Evolutionary conservation across 2,888 invertebrate genomes (phyloP), one percentile per base, ranked within the genome.

Genomic region (Orthonychiurus folsomi): DNA sequence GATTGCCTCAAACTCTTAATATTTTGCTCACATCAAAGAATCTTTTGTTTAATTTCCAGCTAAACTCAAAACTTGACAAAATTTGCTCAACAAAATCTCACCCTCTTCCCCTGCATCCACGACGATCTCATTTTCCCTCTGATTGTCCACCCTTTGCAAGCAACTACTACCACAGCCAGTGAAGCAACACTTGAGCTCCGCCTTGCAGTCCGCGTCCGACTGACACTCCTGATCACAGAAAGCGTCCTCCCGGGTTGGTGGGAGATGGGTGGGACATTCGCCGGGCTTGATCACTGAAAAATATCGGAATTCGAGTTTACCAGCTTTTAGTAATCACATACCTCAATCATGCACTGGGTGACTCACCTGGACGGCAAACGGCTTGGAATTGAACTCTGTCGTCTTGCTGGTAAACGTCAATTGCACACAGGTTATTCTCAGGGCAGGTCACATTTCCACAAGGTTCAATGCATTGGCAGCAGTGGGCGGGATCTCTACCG

Each of bases 171-270:
- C 86, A 76, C 93, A 93, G 59, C 87, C 89, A 73, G 84, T 85
- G 66, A 78, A 77, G 76, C 93, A 94, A 76, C 93, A 93, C 77
- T 93, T 93, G 75, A 84, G 81, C 25, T 84, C 83, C 37, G 84
- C 85, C 18, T 83, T 78, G 75, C 93, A 94, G 75, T 91, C 89
- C 0, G 88, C 87, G 76, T 93, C 93, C 60, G 84, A 84, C 65
- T 80, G 78, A 74, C 93, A 93, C 76, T 88, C 86, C 37, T 80
- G 80, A 9, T 81, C 83, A 75, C 93, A 92, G 55, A 52, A 23
- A 3, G 79, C 76, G 60, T 77, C 76, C n/a, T 76, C 75, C 12
- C 78, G 76, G 56, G 76, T 76, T 9, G 77, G 66, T 5, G 72
- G 77, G 23, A 82, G 74, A 54, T 73, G 37, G 9, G 15, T 75